phyloP scores from a whole-genome alignment of 2,797 vertebrate genomes.

The Tokudaia tokunoshimensis region DNA sequence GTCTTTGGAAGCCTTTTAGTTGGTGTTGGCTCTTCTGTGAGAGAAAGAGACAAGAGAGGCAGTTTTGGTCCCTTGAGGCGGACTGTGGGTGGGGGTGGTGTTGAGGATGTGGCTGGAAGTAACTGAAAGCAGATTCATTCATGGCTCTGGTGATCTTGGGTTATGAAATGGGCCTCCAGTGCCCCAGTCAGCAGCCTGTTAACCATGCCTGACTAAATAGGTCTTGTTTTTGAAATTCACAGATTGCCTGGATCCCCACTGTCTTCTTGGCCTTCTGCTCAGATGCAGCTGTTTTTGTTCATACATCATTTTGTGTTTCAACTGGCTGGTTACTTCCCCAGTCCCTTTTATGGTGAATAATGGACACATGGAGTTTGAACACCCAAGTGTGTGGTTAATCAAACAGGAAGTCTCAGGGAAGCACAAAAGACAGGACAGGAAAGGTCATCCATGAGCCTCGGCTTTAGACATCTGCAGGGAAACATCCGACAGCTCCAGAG shows the following conservation, averaged over 20 bases:
- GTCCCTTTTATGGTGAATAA: constrained; percentile 68
- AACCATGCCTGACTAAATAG: constrained; percentile 77
- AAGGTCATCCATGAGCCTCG: constrained; percentile 26
- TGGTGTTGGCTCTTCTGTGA: constrained; percentile 19
- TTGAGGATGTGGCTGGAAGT: constrained; percentile 14
- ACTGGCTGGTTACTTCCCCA: constrained; percentile 64
- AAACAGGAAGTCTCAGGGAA: constrained; percentile 81
- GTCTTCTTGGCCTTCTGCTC: constrained; percentile 80
- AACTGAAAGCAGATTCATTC: constrained; percentile 66
- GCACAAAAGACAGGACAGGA: constrained; percentile 55
- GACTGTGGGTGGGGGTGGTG: constrained; percentile 26
- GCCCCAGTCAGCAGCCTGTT: constrained; percentile 75
- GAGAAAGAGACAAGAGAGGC: neutral
- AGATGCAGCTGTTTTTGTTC: constrained; percentile 77
- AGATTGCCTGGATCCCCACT: constrained; percentile 77
- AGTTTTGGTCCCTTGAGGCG: neutral
- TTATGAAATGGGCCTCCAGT: constrained; percentile 64
- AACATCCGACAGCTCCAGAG: constrained; percentile 12
- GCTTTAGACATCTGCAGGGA: neutral
- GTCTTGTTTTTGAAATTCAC: constrained; percentile 82
- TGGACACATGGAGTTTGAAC: constrained; percentile 67
- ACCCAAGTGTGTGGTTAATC: constrained; percentile 51
- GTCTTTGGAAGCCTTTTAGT: neutral
- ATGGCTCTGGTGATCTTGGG: constrained; percentile 48
- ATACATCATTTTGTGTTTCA: constrained; percentile 62